phyloP scores from a whole-genome alignment of 2,888 invertebrate species.

The Luperina testacea region DNA sequence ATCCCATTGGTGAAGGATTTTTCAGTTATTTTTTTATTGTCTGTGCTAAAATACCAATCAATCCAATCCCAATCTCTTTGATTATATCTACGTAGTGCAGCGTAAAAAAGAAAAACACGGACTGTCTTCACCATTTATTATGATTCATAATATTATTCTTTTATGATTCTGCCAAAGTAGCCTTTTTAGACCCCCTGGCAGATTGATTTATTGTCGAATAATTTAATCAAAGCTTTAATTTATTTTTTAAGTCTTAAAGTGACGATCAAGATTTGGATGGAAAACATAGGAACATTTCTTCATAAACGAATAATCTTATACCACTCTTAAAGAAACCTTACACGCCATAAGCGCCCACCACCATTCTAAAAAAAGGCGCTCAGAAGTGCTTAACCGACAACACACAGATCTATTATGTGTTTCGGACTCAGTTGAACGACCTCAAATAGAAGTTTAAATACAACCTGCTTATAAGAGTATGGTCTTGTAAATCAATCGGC shows the following conservation, averaged over 20 bases:
- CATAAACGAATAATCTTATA: neutral
- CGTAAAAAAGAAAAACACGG: no score
- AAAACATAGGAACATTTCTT: neutral
- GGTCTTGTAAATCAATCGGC: conserved; percentile 68
- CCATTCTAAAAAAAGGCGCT: neutral
- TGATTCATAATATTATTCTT: no score
- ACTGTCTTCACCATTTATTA: no score
- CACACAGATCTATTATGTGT: conserved; percentile 47
- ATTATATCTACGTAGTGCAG: no score
- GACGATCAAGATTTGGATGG: neutral
- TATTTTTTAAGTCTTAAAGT: no score
- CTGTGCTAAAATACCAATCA: no score
- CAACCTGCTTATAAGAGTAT: conserved; percentile 65
- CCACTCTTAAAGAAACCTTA: neutral
- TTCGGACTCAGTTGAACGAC: conserved; percentile 53
- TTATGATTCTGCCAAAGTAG: no score
- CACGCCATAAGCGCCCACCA: neutral
- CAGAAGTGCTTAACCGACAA: conserved; percentile 37
- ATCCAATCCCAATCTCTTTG: no score
- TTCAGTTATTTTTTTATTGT: no score
- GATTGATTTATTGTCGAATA: neutral
- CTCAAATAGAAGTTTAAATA: conserved; percentile 60
- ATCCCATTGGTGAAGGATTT: no score
- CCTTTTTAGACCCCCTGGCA: no score
- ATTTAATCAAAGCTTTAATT: no score